Evolutionary conservation across 2,797 vertebrate genomes (phyloP), one percentile per base, ranked within the genome.

Genomic region (Syngnathus rostellatus): DNA sequence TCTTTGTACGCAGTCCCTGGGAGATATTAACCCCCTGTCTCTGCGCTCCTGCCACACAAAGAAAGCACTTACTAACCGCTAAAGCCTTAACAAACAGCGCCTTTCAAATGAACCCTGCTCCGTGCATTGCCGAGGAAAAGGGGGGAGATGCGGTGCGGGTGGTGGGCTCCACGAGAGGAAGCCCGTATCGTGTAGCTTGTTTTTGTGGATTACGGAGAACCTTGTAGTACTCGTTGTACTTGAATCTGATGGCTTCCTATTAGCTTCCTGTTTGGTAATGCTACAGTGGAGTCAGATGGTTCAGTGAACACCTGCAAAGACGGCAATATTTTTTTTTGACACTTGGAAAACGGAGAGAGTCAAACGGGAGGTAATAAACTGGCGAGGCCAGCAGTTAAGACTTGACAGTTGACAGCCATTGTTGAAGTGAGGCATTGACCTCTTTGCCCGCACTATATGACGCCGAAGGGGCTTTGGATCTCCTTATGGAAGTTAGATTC

Each of bases 41-140:
- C 80, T 70, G 45, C 67, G 79, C 84, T 82, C 74, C 75, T 71
- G 77, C 86, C 79, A 81, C 88, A 91, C 87, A 92, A 90, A 90
- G 89, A 81, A 89, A 88, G 87, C 86, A 89, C 89, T 91, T 90
- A 91, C 86, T 82, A 89, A 89, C 86, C 81, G 77, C 90, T 90
- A 90, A 90, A 89, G 87, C 86, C 81, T 89, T 88, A 87, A 89
- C 87, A 92, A 90, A 89, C 85, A 87, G 77, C 64, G 83, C 80
- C 86, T 89, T 90, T 90, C 87, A 92, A 85, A 85, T 82, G 82
- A 88, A 85, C 85, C 83, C 75, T 81, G 83, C 78, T 83, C 83
- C 82, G 80, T 84, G 85, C 68, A 64, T 76, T 69, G 76, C 74
- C 64, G 71, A 83, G 77, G 74, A 78, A 82, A 81, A n/a, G 48